Evolutionary conservation across 2,888 invertebrate genomes (phyloP).

Genomic region (Ceraclea dissimilis): DNA sequence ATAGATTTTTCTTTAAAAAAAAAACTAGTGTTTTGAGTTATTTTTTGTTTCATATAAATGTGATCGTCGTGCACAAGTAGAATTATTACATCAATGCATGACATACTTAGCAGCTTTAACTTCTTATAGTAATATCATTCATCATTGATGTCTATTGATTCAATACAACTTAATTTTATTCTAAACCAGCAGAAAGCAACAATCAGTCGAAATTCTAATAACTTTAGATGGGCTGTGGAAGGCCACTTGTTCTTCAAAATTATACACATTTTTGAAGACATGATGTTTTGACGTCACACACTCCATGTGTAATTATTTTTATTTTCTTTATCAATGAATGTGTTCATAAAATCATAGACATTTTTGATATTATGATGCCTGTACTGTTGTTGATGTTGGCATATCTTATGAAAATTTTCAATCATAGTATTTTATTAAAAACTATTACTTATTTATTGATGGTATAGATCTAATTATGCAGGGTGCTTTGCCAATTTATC

Average conservation of each 20-base stretch:
- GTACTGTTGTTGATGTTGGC: conserved; percentile 1
- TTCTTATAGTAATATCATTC: not conserved
- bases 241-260: too few relatives aligned
- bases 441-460: conserved; percentile 15
- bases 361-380: too few relatives aligned
- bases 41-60: conserved; percentile 11
- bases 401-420: conserved; percentile 15
- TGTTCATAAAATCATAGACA: too few relatives aligned
- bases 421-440: conserved; percentile 3
- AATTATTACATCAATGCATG: conserved; percentile 5
- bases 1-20: not conserved
- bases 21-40: not conserved
- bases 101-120: conserved; percentile 18
- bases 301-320: too few relatives aligned
- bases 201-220: too few relatives aligned
- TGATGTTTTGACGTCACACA: too few relatives aligned
- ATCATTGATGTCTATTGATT: not conserved
- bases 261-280: too few relatives aligned
- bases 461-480: conserved; percentile 22
- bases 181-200: too few relatives aligned
- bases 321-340: too few relatives aligned
- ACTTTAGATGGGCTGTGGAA: too few relatives aligned
- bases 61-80: conserved; percentile 11
- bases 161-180: not conserved
- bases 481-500: conserved; percentile 26